These are phyloP conservation scores for Eledone cirrhosa DNA, from an alignment of 2,888 invertebrate species.

Conservation along the genomic window DNA sequence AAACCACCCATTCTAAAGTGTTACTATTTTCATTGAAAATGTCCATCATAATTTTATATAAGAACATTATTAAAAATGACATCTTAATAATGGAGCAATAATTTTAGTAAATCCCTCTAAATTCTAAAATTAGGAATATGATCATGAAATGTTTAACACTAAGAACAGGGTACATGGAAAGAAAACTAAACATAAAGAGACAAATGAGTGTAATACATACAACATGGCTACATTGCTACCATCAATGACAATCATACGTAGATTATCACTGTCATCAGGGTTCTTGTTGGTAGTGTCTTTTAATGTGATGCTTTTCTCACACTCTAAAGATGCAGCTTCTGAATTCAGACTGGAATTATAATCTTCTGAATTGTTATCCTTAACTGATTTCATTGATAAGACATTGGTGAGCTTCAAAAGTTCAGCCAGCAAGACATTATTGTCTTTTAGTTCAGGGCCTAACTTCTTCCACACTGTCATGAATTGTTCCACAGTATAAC, in stretches of 20 bases:
- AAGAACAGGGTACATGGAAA: not conserved
- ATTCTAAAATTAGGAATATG: too few relatives aligned
- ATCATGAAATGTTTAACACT: fast-evolving
- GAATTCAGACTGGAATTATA: too few relatives aligned
- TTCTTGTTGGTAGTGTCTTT: not conserved
- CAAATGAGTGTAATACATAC: slow-evolving; percentile 70
- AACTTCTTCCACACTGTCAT: slow-evolving; percentile 83
- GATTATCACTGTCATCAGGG: slow-evolving; percentile 41
- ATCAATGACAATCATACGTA: slow-evolving; percentile 80
- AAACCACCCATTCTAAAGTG: too few relatives aligned
- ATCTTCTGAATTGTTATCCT: not conserved
- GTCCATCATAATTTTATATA: too few relatives aligned
- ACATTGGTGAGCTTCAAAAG: slow-evolving; percentile 76
- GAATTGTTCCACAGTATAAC: slow-evolving; percentile 87
- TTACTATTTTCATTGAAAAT: too few relatives aligned
- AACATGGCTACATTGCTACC: slow-evolving; percentile 85
- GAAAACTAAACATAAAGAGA: not conserved
- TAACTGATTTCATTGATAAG: slow-evolving; percentile 25
- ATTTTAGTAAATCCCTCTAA: too few relatives aligned
- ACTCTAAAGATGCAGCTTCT: too few relatives aligned
- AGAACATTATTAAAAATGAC: too few relatives aligned
- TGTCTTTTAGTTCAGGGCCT: slow-evolving; percentile 83
- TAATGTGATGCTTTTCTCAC: too few relatives aligned
- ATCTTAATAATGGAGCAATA: too few relatives aligned
- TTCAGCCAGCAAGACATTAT: slow-evolving; percentile 86